Evolutionary conservation across 2,113 vertebrate genomes (phyloP).

Genomic region (Ursus arctos): DNA sequence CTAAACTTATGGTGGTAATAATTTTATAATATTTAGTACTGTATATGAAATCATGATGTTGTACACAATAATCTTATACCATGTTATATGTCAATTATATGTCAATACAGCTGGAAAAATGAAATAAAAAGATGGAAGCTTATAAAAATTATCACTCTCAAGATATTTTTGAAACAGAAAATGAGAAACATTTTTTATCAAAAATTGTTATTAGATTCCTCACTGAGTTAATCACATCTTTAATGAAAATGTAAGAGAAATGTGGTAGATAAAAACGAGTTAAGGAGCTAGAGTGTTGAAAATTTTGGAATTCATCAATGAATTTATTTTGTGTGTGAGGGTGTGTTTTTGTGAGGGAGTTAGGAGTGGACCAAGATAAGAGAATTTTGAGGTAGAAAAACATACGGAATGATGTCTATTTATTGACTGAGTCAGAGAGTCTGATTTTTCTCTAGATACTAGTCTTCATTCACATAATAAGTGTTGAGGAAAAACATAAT

Average conservation of each 20-base stretch:
- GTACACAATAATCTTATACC: background rate
- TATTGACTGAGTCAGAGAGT: background rate
- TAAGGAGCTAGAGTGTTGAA: background rate
- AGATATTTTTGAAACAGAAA: conserved; percentile 46
- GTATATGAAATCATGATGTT: background rate
- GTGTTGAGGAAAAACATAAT: background rate
- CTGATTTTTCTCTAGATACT: background rate
- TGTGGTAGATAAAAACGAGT: background rate
- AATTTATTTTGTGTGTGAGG: background rate
- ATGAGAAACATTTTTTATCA: conserved; percentile 40
- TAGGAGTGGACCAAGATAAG: background rate
- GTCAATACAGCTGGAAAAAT: background rate
- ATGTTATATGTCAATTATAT: background rate
- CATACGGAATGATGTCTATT: background rate
- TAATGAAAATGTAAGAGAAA: background rate
- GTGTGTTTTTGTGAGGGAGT: background rate
- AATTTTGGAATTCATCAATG: background rate
- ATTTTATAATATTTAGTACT: background rate
- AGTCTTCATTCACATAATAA: background rate
- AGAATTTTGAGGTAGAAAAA: background rate
- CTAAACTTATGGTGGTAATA: background rate
- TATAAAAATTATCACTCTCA: conserved; percentile 62
- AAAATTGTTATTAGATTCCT: background rate
- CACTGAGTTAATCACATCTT: background rate
- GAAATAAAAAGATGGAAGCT: background rate